Evolutionary conservation across 2,888 invertebrate species (phyloP), one percentile per base, ranked within the genome.

Genomic region (Apodemia hepburni): DNA sequence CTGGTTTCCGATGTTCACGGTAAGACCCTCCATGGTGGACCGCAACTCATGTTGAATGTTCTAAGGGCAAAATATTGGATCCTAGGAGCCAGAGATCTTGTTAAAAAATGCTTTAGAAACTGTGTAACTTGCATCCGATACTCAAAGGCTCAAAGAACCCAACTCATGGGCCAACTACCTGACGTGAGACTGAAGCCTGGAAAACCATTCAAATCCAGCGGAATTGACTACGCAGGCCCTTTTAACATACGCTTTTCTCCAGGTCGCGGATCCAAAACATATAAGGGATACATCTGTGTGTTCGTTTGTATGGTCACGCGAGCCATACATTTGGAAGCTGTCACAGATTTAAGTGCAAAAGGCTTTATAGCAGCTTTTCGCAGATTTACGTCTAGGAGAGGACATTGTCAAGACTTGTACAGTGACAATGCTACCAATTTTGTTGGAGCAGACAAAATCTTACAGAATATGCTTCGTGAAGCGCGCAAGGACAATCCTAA

Each of bases 321-420:
- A 49, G 58, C 61, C n/a, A 42, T 64, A 33, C 64, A 64, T 59
- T 38, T 64, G 3, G 61, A 64, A 51, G 47, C 54, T 7, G 64
- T 64, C 1, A 45, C 38, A 27, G 61, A 64, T 22, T 15, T 64
- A 27, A 61, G 58, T 4, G 22, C 61, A 17, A 22, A 58, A 29
- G 59, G 45, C 8, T 64, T 64, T 42, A n/a, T 64, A 15, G 64
- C 64, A 12, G 64, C 61, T 29, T 61, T 64, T 59, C 42, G 49
- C 0, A 11, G 61, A 27, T 45, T 64, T 58, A 61, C 29, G 51
- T 15, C 49, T 42, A 27, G 3, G 42, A 22, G 69, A 17, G 67
- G 67, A 0, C 63, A 64, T 45, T 60, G 61, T 58, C 12, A 12
- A 6, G 38, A 59, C 8, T 8, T 59, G 12, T 59, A 38, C 38